A percentile compares a stretch with the other conserved stretches of the same genome.
Conservation (phyloP, 1,140 invertebrate genomes). For the Lasioglossum baleicum region DNA sequence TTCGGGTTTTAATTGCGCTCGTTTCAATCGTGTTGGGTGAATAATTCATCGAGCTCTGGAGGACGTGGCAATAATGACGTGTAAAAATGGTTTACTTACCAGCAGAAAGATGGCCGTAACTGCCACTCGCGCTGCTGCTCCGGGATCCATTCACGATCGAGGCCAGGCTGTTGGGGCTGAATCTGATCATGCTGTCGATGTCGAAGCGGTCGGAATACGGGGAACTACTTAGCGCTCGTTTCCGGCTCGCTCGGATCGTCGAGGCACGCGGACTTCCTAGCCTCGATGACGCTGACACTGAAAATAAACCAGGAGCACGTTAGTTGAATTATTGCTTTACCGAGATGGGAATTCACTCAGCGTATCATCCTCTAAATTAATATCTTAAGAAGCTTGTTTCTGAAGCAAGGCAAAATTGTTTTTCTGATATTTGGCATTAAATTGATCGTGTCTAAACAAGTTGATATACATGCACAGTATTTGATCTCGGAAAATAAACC, state of each 20-base stretch:
- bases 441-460: no score
- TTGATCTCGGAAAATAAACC: no score
- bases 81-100: conserved; percentile 80
- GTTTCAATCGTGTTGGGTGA: not conserved
- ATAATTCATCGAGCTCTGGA: conserved; percentile 1
- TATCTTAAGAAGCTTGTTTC: not conserved
- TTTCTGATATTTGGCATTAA: no score
- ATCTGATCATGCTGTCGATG: conserved; percentile 96
- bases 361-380: not conserved
- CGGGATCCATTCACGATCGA: conserved; percentile 94
- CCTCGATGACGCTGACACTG: conserved; percentile 83
- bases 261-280: conserved; percentile 85
- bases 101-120: conserved; percentile 95
- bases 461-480: no score
- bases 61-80: conserved; percentile 4
- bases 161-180: conserved; percentile 95
- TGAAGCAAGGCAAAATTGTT: no score
- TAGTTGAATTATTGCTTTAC: not conserved
- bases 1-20: no score
- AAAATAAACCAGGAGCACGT: conserved; percentile 12
- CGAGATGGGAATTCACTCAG: not conserved
- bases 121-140: conserved; percentile 92
- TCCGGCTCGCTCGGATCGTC: conserved; percentile 87
- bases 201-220: conserved; percentile 97
- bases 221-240: conserved; percentile 95